These are phyloP conservation scores for Salarias fasciatus DNA, from an alignment of 2,797 vertebrate genomes.

Conservation along the genomic window DNA sequence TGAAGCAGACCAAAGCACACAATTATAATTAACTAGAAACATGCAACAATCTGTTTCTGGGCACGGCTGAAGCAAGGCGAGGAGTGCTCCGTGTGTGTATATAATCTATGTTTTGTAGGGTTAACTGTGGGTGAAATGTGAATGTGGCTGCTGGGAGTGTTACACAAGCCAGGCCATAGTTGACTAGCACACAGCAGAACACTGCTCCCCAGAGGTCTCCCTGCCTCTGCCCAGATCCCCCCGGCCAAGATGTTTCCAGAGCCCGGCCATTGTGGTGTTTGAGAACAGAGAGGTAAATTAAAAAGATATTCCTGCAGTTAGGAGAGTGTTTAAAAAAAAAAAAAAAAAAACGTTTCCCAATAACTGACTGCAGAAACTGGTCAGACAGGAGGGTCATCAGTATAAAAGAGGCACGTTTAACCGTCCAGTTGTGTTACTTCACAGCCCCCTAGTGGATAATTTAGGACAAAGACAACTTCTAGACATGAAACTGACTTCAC, in stretches of 20 bases:
- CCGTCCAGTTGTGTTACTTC: conserved; percentile 47
- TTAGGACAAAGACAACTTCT: conserved; percentile 23
- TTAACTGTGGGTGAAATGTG: conserved; percentile 78
- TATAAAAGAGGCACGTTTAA: conserved; percentile 11
- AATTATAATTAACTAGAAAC: conserved; percentile 62
- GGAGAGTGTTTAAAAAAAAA: neutral
- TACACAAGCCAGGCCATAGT: conserved; percentile 80
- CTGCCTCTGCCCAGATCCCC: conserved; percentile 59
- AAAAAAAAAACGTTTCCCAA: conserved; percentile 1
- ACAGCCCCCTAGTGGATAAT: conserved; percentile 75
- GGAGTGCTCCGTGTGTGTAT: conserved; percentile 36
- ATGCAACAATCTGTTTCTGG: conserved; percentile 45
- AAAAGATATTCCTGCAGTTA: conserved; percentile 17
- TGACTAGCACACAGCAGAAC: conserved; percentile 77
- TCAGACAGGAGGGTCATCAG: neutral
- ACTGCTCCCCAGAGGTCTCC: conserved; percentile 74
- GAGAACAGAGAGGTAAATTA: conserved; percentile 24
- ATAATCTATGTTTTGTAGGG: conserved; percentile 64
- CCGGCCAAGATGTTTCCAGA: conserved; percentile 60
- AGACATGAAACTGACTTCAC: conserved; percentile 31
- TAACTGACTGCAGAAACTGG: conserved; percentile 3
- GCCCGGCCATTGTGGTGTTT: conserved; percentile 33
- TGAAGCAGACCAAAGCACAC: conserved; percentile 44
- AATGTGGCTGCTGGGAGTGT: conserved; percentile 72
- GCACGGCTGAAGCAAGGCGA: conserved; percentile 48